phyloP scores from a whole-genome alignment of 2,113 vertebrate species.

The Anguilla japonica region DNA sequence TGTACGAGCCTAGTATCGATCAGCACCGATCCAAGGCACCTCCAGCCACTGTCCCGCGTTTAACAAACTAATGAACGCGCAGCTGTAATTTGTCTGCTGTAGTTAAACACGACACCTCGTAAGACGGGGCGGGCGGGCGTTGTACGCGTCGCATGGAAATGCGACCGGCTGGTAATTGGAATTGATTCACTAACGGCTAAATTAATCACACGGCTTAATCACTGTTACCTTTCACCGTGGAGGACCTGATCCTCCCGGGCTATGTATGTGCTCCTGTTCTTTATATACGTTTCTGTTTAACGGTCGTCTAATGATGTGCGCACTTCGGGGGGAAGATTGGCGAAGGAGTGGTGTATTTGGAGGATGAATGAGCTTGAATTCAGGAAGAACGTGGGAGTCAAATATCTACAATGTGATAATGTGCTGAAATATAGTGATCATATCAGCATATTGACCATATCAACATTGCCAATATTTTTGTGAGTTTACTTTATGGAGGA shows the following conservation, averaged over 20 bases:
- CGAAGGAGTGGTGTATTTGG: neutral
- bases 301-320: conserved; percentile 1
- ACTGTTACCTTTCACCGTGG: conserved; percentile 71
- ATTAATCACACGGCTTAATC: conserved; percentile 89
- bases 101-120: conserved; percentile 46
- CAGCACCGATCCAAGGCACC: neutral
- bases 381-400: neutral
- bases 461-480: neutral
- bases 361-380: neutral
- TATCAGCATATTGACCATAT: no score
- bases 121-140: conserved; percentile 41
- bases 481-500: neutral
- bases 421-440: no score
- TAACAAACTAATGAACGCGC: conserved; percentile 30
- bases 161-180: conserved; percentile 78
- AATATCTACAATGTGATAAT: no score
- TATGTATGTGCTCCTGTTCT: neutral
- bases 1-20: conserved; percentile 42
- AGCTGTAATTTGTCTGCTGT: conserved; percentile 48
- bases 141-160: conserved; percentile 65
- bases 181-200: conserved; percentile 87
- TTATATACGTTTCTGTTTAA: conserved; percentile 8
- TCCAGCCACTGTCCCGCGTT: neutral
- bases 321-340: neutral
- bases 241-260: conserved; percentile 44